phyloP scores from a whole-genome alignment of 2,888 invertebrate genomes.

The Athetis lepigone region DNA sequence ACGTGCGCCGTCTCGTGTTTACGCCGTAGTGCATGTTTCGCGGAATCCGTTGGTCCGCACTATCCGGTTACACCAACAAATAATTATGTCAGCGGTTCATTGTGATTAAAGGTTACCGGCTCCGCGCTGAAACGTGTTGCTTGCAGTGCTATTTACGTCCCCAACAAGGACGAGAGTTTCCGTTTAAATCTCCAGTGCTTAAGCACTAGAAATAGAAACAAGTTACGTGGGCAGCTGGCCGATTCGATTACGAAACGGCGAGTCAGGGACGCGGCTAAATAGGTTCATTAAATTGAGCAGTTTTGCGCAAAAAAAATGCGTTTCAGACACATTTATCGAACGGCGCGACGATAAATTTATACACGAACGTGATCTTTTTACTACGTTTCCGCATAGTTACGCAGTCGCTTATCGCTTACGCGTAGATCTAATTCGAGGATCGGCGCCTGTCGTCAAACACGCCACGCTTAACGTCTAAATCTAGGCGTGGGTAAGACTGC shows the following conservation, averaged over 20 bases:
- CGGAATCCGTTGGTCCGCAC: slow-evolving; percentile 78
- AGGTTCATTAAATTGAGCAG: slow-evolving; percentile 79
- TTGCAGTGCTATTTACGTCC: slow-evolving; percentile 68
- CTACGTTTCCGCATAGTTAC: slow-evolving; percentile 88
- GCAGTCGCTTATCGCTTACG: slow-evolving; percentile 80
- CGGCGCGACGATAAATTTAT: slow-evolving; percentile 85
- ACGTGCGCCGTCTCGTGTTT: slow-evolving; percentile 75
- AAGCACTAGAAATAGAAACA: slow-evolving; percentile 83
- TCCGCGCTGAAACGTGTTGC: slow-evolving; percentile 60
- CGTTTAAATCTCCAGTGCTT: slow-evolving; percentile 75
- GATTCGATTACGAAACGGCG: slow-evolving; percentile 75
- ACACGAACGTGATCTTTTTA: slow-evolving; percentile 85
- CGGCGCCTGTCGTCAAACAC: slow-evolving; percentile 83
- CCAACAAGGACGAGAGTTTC: slow-evolving; percentile 76
- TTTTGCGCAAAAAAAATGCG: slow-evolving; percentile 75
- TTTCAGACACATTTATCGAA: slow-evolving; percentile 81
- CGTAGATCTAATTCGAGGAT: slow-evolving; percentile 85
- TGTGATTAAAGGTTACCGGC: slow-evolving; percentile 80
- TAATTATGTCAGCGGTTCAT: slow-evolving; percentile 87
- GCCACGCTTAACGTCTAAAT: slow-evolving; percentile 78
- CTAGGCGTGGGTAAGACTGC: slow-evolving; percentile 76
- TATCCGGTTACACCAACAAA: slow-evolving; percentile 84
- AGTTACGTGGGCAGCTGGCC: slow-evolving; percentile 85
- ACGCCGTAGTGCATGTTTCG: slow-evolving; percentile 79
- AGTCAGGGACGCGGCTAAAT: slow-evolving; percentile 82